These are phyloP conservation scores for Drosophila subsilvestris DNA, from an alignment of 2,888 invertebrate species.

Conservation along the genomic window DNA sequence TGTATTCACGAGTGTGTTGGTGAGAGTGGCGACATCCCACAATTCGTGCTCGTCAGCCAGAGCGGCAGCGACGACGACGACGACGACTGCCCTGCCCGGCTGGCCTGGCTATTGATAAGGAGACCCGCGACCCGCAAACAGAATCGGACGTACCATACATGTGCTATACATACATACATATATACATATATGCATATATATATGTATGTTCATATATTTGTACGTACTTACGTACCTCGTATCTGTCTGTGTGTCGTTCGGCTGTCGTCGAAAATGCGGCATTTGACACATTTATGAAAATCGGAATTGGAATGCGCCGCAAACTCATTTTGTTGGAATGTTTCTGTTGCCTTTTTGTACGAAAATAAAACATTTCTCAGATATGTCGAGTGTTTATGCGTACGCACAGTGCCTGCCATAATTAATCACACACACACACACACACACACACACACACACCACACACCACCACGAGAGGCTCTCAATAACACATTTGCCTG, in stretches of 20 bases:
- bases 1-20: slow-evolving; percentile 14
- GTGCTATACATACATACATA: slow-evolving; percentile 12
- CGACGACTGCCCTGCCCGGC: slow-evolving; percentile 14
- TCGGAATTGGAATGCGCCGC: slow-evolving; percentile 76
- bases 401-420: slow-evolving; percentile 25
- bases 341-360: slow-evolving; percentile 54
- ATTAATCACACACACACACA: slow-evolving; percentile 11
- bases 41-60: slow-evolving; percentile 49
- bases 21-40: slow-evolving; percentile 14
- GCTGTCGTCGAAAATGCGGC: slow-evolving; percentile 71
- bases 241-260: slow-evolving; percentile 22
- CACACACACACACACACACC: neutral
- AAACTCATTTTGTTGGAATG: slow-evolving; percentile 78
- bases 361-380: slow-evolving; percentile 55
- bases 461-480: neutral
- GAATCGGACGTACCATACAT: slow-evolving; percentile 15
- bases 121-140: slow-evolving; percentile 16
- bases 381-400: slow-evolving; percentile 33
- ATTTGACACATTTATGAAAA: slow-evolving; percentile 80
- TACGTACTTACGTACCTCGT: neutral
- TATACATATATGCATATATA: slow-evolving; percentile 2
- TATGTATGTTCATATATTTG: neutral
- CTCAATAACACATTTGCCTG: neutral
- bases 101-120: slow-evolving; percentile 42
- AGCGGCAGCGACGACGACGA: slow-evolving; percentile 20